phyloP scores from a whole-genome alignment of 2,797 vertebrate species.

The Sebastiscus tertius region DNA sequence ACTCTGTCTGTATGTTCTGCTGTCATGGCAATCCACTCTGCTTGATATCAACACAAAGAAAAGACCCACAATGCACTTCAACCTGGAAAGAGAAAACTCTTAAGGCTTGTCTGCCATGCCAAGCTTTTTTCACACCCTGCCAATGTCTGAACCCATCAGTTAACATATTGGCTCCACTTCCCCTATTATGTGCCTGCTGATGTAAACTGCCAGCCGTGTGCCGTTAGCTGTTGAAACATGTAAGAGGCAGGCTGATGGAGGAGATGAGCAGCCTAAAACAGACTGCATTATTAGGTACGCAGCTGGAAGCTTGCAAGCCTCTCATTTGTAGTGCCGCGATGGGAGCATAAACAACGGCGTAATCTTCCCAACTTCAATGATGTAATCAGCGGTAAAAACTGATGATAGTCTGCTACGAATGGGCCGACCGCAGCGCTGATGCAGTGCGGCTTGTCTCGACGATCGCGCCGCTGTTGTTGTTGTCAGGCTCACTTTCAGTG shows the following conservation, averaged over 20 bases:
- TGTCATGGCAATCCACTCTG: constrained; percentile 58
- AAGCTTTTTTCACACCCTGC: constrained; percentile 60
- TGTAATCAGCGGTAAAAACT: constrained; percentile 78
- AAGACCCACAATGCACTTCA: constrained; percentile 56
- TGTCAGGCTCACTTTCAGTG: neutral
- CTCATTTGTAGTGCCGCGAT: constrained; percentile 67
- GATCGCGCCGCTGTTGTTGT: constrained; percentile 2
- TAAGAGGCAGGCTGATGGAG: constrained; percentile 68
- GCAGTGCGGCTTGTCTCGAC: constrained; percentile 27
- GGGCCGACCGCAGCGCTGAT: constrained; percentile 36
- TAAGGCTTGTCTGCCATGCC: constrained; percentile 42
- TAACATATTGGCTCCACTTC: constrained; percentile 61
- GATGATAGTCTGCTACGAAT: constrained; percentile 48
- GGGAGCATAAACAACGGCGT: constrained; percentile 70
- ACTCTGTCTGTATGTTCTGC: constrained; percentile 57
- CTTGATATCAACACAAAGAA: constrained; percentile 58
- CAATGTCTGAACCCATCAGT: constrained; percentile 59
- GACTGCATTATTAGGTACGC: constrained; percentile 72
- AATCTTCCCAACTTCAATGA: constrained; percentile 73
- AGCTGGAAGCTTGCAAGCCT: constrained; percentile 74
- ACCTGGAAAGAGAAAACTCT: constrained; percentile 58
- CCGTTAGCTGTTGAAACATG: constrained; percentile 67
- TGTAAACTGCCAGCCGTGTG: constrained; percentile 60
- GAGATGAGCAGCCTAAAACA: constrained; percentile 71
- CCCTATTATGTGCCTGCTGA: constrained; percentile 51